phyloP scores from a whole-genome alignment of 2,113 vertebrate species.

The Agelaius phoeniceus region DNA sequence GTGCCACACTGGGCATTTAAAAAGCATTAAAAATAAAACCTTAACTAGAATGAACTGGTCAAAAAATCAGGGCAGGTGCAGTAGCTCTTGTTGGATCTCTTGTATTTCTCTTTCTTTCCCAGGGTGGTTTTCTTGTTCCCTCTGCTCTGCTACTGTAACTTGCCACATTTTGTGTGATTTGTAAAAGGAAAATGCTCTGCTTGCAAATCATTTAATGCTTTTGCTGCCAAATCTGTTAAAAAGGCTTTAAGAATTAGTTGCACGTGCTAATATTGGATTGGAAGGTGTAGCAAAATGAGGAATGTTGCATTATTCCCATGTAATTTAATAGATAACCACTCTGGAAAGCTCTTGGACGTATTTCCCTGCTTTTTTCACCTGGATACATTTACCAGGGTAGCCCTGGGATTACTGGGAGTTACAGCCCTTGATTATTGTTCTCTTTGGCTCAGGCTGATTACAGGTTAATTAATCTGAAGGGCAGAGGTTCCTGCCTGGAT shows the following conservation, averaged over 20 bases:
- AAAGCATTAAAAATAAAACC: not conserved
- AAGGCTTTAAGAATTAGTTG: not conserved
- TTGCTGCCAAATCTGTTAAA: not conserved
- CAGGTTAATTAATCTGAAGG: not conserved
- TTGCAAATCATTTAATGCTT: not conserved
- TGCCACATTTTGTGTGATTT: not conserved
- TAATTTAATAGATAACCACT: not conserved
- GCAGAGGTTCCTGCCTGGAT: not conserved
- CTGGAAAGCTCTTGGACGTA: not conserved
- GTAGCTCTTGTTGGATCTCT: not conserved
- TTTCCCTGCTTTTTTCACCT: not conserved
- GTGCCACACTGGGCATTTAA: fast-evolving
- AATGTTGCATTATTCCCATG: not conserved
- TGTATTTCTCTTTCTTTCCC: not conserved
- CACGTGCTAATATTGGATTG: not conserved
- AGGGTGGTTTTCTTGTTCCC: not conserved
- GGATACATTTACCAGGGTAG: not conserved
- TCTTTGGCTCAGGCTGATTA: not conserved
- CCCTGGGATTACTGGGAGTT: not conserved
- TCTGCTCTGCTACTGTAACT: not conserved
- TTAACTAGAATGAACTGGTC: not conserved
- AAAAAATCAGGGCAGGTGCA: not conserved
- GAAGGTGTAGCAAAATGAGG: not conserved
- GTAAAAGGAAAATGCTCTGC: not conserved
- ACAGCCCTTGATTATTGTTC: not conserved